phyloP scores from a whole-genome alignment of 2,797 vertebrate species.

The Xiphorhynchus erythropygius region DNA sequence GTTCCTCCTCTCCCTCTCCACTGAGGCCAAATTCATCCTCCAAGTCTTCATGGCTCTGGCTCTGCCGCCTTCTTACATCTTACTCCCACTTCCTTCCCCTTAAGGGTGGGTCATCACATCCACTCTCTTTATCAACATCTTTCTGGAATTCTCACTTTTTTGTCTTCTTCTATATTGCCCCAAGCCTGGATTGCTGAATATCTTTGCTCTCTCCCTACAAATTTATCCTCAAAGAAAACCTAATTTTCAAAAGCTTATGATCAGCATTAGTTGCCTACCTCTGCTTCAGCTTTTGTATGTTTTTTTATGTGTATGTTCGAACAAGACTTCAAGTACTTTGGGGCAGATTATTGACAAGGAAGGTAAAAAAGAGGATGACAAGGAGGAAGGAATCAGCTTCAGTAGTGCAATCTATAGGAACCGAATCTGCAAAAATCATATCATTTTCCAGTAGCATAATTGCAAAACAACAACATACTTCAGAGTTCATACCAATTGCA shows the following conservation, averaged over 20 bases:
- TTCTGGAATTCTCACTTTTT: neutral
- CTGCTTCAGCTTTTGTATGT: neutral
- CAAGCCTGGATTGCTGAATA: neutral
- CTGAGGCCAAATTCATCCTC: neutral
- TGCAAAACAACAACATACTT: neutral
- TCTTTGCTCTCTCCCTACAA: neutral
- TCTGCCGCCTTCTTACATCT: neutral
- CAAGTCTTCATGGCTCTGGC: neutral
- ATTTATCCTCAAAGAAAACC: neutral
- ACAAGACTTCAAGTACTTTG: neutral
- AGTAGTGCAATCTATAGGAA: neutral
- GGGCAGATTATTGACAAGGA: neutral
- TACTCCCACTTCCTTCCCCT: neutral
- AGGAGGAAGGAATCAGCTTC: neutral
- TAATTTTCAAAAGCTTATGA: neutral
- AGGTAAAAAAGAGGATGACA: neutral
- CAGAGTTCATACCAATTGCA: neutral
- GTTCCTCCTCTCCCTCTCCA: neutral
- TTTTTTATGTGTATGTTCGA: neutral
- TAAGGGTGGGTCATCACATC: neutral
- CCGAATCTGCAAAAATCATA: neutral
- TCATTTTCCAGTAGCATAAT: neutral
- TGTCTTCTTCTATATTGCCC: neutral
- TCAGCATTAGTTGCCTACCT: neutral
- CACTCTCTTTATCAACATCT: neutral